Evolutionary conservation across 2,888 invertebrate genomes (phyloP).

Genomic region (Scaptodrosophila latifasciaeformis): DNA sequence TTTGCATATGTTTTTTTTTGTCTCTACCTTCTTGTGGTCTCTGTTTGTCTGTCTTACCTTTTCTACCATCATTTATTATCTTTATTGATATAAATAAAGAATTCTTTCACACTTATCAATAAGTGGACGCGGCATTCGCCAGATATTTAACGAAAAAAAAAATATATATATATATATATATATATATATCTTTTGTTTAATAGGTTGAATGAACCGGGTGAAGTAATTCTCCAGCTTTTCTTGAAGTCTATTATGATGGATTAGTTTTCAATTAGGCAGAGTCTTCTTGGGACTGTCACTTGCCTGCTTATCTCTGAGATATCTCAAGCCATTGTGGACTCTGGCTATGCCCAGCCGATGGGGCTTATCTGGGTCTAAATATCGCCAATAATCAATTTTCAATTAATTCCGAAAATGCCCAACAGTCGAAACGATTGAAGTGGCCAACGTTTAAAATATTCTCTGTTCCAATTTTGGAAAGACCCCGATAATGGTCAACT

Average conservation of each 20-base stretch:
- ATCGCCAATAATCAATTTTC: slow-evolving; percentile 69
- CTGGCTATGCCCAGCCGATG: background rate
- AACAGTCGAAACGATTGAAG: background rate
- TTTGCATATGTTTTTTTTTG: slow-evolving; percentile 7
- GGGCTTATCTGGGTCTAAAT: slow-evolving; percentile 40
- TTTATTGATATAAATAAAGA: background rate
- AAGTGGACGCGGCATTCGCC: too few relatives aligned
- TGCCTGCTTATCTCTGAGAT: background rate
- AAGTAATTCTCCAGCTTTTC: slow-evolving; percentile 22
- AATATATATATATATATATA: background rate
- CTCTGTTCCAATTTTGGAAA: too few relatives aligned
- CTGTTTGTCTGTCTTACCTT: slow-evolving; percentile 15
- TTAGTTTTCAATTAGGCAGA: slow-evolving; percentile 71
- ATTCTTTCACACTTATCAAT: slow-evolving; percentile 25
- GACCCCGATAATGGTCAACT: too few relatives aligned
- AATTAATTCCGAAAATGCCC: slow-evolving; percentile 57
- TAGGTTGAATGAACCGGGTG: too few relatives aligned
- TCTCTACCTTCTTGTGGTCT: slow-evolving; percentile 6
- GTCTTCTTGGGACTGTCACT: background rate
- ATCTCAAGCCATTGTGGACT: background rate
- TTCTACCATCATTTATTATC: slow-evolving; percentile 28
- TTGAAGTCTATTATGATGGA: slow-evolving; percentile 74
- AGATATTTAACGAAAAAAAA: too few relatives aligned
- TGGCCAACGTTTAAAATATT: too few relatives aligned
- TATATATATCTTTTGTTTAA: too few relatives aligned